phyloP scores from a whole-genome alignment of 2,888 invertebrate genomes.

The Scelioninae gen. 1 region DNA sequence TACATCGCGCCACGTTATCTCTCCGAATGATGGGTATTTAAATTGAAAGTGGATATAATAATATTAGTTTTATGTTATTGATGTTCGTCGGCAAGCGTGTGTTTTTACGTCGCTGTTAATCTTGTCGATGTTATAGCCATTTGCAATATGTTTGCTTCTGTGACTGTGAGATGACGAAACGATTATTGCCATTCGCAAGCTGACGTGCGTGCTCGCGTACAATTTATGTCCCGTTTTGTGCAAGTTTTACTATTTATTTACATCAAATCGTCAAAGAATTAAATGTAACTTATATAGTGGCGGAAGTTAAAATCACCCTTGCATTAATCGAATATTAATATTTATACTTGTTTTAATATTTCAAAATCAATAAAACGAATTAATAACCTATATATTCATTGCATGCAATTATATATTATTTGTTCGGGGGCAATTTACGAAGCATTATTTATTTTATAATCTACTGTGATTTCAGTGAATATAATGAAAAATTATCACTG shows the following conservation, averaged over 20 bases:
- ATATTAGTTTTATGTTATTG: slow-evolving; percentile 54
- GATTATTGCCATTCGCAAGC: slow-evolving; percentile 40
- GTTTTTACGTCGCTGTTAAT: slow-evolving; percentile 50
- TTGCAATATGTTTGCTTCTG: slow-evolving; percentile 34
- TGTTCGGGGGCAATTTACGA: too few relatives aligned
- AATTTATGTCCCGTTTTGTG: slow-evolving; percentile 25
- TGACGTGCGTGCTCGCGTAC: slow-evolving; percentile 29
- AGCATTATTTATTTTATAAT: too few relatives aligned
- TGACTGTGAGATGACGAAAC: slow-evolving; percentile 39
- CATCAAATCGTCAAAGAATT: slow-evolving; percentile 6
- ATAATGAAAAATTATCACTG: too few relatives aligned
- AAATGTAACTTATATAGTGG: background rate
- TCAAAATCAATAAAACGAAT: too few relatives aligned
- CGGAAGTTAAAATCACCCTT: background rate
- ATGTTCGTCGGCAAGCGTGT: slow-evolving; percentile 37
- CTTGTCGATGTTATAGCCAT: slow-evolving; percentile 31
- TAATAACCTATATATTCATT: too few relatives aligned
- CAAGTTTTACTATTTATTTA: slow-evolving; percentile 40
- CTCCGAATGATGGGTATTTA: slow-evolving; percentile 37
- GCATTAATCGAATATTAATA: too few relatives aligned
- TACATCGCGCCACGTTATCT: slow-evolving; percentile 35
- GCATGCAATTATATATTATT: too few relatives aligned
- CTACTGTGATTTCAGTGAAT: too few relatives aligned
- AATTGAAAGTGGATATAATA: slow-evolving; percentile 44
- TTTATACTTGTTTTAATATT: too few relatives aligned